These are phyloP conservation scores for Euproctis similis DNA, from an alignment of 2,888 invertebrate genomes.

Conservation along the genomic window DNA sequence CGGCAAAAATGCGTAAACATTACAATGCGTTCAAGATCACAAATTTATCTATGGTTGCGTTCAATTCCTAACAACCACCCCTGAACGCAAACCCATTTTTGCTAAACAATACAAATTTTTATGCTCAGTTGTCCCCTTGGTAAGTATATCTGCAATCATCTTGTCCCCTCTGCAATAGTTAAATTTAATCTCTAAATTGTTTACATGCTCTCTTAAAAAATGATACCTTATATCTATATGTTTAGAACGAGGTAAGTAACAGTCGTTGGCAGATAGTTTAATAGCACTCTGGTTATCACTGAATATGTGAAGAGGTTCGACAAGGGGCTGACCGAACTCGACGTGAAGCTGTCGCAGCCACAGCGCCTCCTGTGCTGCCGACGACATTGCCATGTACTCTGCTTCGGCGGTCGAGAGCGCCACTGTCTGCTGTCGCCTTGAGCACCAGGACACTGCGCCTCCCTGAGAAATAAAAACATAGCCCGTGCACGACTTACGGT, in stretches of 20 bases:
- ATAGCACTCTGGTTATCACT: slow-evolving; percentile 1
- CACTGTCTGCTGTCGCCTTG: not conserved
- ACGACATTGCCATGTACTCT: slow-evolving; percentile 1
- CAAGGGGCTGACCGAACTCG: not conserved
- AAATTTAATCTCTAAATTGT: not conserved
- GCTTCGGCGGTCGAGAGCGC: not conserved
- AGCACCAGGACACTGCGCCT: not conserved
- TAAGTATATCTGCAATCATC: slow-evolving; percentile 1
- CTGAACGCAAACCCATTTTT: too few relatives aligned
- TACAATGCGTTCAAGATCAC: too few relatives aligned
- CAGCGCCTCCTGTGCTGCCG: slow-evolving; percentile 1
- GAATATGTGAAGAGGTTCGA: not conserved
- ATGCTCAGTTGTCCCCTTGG: not conserved
- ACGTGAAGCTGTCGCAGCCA: slow-evolving; percentile 1
- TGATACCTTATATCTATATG: slow-evolving; percentile 1
- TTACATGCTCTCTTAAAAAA: not conserved
- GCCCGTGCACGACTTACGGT: not conserved
- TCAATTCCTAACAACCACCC: too few relatives aligned
- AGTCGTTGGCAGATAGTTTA: slow-evolving; percentile 1
- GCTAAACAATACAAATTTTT: not conserved
- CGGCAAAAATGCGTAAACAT: too few relatives aligned
- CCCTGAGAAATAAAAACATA: not conserved
- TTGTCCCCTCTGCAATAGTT: not conserved
- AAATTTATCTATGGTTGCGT: too few relatives aligned
- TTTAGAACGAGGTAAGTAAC: not conserved